These are phyloP conservation scores for Pteropus alecto DNA, from an alignment of 2,113 vertebrate genomes.

Conservation along the genomic window DNA sequence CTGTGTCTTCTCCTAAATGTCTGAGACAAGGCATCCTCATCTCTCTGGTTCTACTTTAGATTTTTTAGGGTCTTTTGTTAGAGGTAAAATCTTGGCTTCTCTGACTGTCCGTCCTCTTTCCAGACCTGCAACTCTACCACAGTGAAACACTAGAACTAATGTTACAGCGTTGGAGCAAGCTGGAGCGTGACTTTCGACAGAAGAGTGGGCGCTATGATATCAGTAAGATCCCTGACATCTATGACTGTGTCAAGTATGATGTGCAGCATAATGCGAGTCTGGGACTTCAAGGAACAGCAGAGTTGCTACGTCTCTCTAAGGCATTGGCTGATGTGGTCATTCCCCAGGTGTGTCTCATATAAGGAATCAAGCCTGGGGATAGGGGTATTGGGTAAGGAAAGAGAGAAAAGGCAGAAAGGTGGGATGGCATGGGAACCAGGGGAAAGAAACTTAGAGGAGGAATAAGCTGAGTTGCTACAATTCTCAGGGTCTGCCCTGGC, in stretches of 20 bases:
- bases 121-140: constrained; percentile 97
- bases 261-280: constrained; percentile 94
- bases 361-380: background rate
- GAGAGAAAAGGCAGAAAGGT: background rate
- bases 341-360: constrained; percentile 88
- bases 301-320: constrained; percentile 93
- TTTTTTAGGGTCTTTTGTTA: background rate
- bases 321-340: constrained; percentile 96
- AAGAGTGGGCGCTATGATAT: constrained; percentile 97
- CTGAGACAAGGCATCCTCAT: background rate
- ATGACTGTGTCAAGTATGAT: constrained; percentile 98
- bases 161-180: constrained; percentile 97
- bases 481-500: background rate
- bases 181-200: constrained; percentile 96
- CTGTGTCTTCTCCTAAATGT: background rate
- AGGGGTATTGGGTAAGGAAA: background rate
- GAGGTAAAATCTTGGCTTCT: background rate
- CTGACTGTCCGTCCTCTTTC: constrained; percentile 35
- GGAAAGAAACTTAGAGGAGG: background rate
- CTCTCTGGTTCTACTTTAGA: constrained; percentile 1
- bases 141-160: constrained; percentile 97
- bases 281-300: constrained; percentile 93
- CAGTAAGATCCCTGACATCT: constrained; percentile 98
- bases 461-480: background rate
- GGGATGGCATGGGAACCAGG: background rate